phyloP scores from a whole-genome alignment of 2,888 invertebrate species.

The Lycocerus yunnanus region DNA sequence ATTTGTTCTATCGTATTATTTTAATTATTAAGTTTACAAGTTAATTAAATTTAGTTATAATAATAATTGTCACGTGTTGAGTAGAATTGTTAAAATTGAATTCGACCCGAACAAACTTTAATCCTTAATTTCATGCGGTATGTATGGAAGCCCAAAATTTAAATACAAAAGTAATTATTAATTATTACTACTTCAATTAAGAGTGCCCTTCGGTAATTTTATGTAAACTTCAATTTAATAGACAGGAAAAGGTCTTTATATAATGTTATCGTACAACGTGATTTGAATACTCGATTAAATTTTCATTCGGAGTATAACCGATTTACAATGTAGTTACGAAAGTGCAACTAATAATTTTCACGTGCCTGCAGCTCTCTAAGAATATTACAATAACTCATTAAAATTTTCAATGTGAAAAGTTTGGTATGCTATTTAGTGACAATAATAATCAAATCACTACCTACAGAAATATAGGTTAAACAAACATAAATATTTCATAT shows the following conservation, averaged over 20 bases:
- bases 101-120: neutral
- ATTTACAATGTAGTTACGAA: constrained; percentile 1
- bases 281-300: constrained; percentile 3
- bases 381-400: neutral
- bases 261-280: neutral
- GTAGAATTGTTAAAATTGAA: neutral
- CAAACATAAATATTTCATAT: neutral
- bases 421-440: neutral
- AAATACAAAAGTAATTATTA: neutral
- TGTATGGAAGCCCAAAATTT: neutral
- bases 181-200: constrained; percentile 1
- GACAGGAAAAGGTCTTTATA: constrained; percentile 3
- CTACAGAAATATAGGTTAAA: neutral
- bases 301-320: constrained; percentile 3
- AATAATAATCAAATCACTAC: neutral
- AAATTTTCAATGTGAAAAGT: neutral
- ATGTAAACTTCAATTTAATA: constrained; percentile 5
- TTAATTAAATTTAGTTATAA: neutral
- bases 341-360: neutral
- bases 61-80: neutral
- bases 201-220: neutral
- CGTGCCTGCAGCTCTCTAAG: neutral
- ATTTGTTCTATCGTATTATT: neutral
- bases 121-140: neutral
- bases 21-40: neutral